Evolutionary conservation across 2,113 vertebrate species (phyloP).

Genomic region (Aldabrachelys gigantea): DNA sequence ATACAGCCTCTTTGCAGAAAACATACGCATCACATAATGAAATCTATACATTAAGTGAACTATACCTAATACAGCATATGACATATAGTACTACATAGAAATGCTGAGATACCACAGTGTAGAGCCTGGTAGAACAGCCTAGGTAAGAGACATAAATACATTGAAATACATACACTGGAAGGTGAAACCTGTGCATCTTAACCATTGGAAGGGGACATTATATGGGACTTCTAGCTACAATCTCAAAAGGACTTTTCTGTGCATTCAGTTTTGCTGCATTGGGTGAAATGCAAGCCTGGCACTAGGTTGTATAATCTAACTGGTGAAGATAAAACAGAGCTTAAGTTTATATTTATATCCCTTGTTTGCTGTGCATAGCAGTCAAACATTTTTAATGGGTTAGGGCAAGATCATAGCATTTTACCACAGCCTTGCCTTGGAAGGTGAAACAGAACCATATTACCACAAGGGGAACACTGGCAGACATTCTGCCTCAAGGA

Average conservation of each 20-base stretch:
- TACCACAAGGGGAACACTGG: neutral
- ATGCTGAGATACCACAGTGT: neutral
- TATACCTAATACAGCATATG: rapidly evolving
- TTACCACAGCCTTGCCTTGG: neutral
- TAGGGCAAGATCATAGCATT: neutral
- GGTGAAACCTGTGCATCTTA: neutral
- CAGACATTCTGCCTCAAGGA: neutral
- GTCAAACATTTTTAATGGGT: constrained; percentile 26
- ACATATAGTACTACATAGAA: neutral
- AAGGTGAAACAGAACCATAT: neutral
- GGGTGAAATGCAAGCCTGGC: constrained; percentile 12
- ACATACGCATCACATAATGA: neutral
- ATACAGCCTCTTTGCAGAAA: neutral
- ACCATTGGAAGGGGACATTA: neutral
- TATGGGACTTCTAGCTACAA: neutral
- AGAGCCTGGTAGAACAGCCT: neutral
- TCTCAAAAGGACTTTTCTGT: neutral
- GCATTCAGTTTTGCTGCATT: neutral
- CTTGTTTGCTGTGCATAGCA: neutral
- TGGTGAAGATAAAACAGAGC: neutral
- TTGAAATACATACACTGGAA: neutral
- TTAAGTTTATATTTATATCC: neutral
- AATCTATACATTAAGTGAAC: neutral
- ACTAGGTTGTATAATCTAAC: neutral
- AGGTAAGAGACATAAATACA: rapidly evolving